Percentiles rank a stretch among this genome's conserved stretches.
These are phyloP conservation scores for Tamandua tetradactyla DNA, from an alignment of 2,797 vertebrate genomes.

Conservation along the genomic window DNA sequence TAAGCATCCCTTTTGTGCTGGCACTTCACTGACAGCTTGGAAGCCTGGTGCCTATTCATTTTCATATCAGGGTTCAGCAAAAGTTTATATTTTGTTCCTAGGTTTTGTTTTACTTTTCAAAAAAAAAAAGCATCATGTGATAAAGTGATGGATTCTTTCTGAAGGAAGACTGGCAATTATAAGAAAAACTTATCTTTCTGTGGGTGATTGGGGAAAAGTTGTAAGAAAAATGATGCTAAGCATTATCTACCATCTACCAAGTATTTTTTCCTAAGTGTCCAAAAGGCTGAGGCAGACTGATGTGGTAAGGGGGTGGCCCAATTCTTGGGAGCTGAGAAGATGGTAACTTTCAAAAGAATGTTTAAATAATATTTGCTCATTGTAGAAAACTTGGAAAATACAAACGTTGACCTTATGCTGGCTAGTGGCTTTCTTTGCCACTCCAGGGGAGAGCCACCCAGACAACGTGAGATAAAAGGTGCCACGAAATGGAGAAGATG, in stretches of 20 bases:
- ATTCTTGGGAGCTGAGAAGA: conserved; percentile 18
- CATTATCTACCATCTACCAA: background rate
- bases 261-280: background rate
- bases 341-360: background rate
- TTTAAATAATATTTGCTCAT: background rate
- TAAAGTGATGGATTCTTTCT: conserved; percentile 20
- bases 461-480: background rate
- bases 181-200: conserved; percentile 46
- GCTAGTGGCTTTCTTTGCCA: background rate
- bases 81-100: conserved; percentile 49
- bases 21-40: background rate
- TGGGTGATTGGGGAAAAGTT: conserved; percentile 7
- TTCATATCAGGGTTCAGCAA: conserved; percentile 41
- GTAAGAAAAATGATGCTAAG: background rate
- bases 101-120: conserved; percentile 48
- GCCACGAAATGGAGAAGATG: background rate
- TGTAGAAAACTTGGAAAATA: conserved; percentile 36
- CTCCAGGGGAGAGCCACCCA: background rate
- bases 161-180: background rate
- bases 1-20: background rate
- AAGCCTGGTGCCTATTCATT: conserved; percentile 41
- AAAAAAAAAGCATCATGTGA: conserved; percentile 12
- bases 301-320: background rate
- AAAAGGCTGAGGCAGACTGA: background rate
- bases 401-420: background rate